A percentile compares a stretch with the other conserved stretches of the same genome.
phyloP scores from a whole-genome alignment of 2,888 invertebrate genomes.

The Morpho deidamia region DNA sequence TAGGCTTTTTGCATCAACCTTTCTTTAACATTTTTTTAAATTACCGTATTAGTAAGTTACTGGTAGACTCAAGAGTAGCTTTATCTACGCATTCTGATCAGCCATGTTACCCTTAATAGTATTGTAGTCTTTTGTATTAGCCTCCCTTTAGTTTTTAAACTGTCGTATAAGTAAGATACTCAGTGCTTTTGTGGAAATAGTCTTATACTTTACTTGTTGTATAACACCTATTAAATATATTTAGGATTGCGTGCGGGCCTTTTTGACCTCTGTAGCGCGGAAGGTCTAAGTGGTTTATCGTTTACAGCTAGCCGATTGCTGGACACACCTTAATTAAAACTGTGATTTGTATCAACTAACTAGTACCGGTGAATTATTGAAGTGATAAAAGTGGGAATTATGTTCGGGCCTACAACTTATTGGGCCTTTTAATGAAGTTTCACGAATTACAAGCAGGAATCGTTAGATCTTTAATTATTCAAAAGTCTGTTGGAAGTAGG shows the following conservation, averaged over 20 bases:
- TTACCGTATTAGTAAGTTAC: no score
- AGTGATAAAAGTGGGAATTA: constrained; percentile 17
- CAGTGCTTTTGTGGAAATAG: no score
- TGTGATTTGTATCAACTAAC: constrained; percentile 23
- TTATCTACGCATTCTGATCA: no score
- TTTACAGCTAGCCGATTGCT: constrained; percentile 22
- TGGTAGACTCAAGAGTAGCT: no score
- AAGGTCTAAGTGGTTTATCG: constrained; percentile 51
- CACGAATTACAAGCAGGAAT: not conserved
- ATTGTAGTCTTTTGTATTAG: no score
- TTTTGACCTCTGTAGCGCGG: constrained; percentile 50
- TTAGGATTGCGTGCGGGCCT: constrained; percentile 50
- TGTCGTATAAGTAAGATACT: no score
- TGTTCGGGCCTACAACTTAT: not conserved
- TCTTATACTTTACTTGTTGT: no score
- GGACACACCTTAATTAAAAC: constrained; percentile 29
- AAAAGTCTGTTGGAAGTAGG: no score
- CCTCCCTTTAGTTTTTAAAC: no score
- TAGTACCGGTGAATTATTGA: constrained; percentile 19
- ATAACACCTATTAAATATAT: constrained; percentile 16
- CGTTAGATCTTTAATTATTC: not conserved
- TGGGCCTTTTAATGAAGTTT: not conserved
- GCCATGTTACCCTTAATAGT: no score
- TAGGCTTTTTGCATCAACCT: no score
- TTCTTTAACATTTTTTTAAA: no score